Evolutionary conservation across 2,797 vertebrate genomes (phyloP).

Genomic region (Graptemys geographica): DNA sequence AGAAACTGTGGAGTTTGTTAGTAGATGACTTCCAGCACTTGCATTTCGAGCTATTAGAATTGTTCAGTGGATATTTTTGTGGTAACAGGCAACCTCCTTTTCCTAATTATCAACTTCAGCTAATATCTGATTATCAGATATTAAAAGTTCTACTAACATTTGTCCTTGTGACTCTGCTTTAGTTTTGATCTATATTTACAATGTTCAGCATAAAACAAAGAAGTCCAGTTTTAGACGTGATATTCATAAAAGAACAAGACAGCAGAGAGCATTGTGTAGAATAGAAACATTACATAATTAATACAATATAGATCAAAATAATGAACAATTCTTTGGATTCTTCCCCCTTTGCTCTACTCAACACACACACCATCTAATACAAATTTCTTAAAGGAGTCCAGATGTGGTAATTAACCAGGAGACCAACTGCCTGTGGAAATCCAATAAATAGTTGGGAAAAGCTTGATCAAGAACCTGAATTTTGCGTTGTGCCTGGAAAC

Average conservation of each 20-base stretch:
- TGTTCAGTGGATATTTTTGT: conserved; percentile 57
- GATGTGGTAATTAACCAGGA: conserved; percentile 60
- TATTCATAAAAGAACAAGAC: not conserved
- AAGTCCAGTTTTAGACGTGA: not conserved
- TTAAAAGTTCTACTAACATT: not conserved
- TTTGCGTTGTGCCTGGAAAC: too few relatives aligned
- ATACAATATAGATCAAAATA: not conserved
- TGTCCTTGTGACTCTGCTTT: not conserved
- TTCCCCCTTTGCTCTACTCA: conserved; percentile 61
- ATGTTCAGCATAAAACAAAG: not conserved
- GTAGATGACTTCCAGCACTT: conserved; percentile 67
- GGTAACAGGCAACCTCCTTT: conserved; percentile 44
- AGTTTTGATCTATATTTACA: not conserved
- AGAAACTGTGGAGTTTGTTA: conserved; percentile 67
- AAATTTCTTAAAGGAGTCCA: conserved; percentile 70
- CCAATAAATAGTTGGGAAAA: conserved; percentile 30
- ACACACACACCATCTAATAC: conserved; percentile 16
- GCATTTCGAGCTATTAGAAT: conserved; percentile 65
- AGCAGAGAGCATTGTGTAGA: not conserved
- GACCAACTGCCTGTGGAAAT: not conserved
- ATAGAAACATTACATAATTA: not conserved
- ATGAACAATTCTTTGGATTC: conserved; percentile 48
- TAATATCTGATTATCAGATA: conserved; percentile 56
- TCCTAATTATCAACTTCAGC: conserved; percentile 61
- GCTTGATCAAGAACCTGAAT: not conserved